A percentile compares a stretch with the other conserved stretches of the same genome.
phyloP scores from a whole-genome alignment of 37 sponge, comb jelly and placozoan species.

The Oopsacas minuta region DNA sequence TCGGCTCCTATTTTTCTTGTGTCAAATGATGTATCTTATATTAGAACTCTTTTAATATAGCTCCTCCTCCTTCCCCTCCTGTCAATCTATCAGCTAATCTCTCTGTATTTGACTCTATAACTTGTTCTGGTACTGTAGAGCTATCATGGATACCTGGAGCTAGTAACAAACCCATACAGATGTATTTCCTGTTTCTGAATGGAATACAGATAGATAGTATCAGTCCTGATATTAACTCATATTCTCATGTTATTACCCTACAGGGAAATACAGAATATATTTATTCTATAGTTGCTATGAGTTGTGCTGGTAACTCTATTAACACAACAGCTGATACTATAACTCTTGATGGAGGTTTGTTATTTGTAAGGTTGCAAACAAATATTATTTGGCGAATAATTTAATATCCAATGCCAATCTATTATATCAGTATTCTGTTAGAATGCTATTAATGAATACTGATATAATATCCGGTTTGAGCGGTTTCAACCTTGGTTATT shows the following conservation, averaged over 20 bases:
- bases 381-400: no score
- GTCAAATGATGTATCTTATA: no score
- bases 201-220: background rate
- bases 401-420: no score
- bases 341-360: background rate
- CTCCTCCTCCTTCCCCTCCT: background rate
- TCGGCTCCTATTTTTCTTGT: no score
- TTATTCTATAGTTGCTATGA: background rate
- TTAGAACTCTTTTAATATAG: no score
- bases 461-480: no score
- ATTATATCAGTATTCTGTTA: no score
- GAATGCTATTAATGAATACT: no score
- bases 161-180: background rate
- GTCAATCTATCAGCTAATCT: background rate
- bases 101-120: no score
- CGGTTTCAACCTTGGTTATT: no score
- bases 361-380: no score
- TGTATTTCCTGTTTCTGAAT: background rate
- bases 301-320: conserved; percentile 8
- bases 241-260: background rate
- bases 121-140: no score
- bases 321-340: background rate
- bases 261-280: background rate
- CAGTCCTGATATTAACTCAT: background rate
- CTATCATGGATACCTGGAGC: background rate